Evolutionary conservation across 2,797 vertebrate genomes (phyloP).

Genomic region (Enteromius afrohamiltoni): DNA sequence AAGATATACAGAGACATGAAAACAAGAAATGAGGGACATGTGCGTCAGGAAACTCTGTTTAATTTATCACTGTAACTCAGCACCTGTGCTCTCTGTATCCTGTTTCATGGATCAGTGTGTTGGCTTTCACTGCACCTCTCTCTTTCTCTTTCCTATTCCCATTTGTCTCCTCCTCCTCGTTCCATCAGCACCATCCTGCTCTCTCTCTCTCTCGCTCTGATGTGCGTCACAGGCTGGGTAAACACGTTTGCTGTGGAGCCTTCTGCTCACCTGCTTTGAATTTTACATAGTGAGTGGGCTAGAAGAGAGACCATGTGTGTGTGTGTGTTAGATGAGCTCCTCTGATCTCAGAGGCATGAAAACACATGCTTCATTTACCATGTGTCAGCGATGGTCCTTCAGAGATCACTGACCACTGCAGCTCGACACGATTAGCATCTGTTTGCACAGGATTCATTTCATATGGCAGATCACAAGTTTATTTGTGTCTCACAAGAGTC

Average conservation of each 20-base stretch:
- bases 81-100: conserved; percentile 32
- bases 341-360: conserved; percentile 40
- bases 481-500: neutral
- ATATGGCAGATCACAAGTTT: neutral
- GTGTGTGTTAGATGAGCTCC: conserved; percentile 25
- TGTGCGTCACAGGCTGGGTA: conserved; percentile 41
- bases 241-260: conserved; percentile 8
- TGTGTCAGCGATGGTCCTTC: conserved; percentile 31
- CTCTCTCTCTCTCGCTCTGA: neutral
- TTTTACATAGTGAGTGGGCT: conserved; percentile 30
- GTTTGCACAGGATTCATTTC: conserved; percentile 11
- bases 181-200: conserved; percentile 21
- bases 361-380: conserved; percentile 36
- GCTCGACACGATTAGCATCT: conserved; percentile 17
- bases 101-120: conserved; percentile 42
- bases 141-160: conserved; percentile 18
- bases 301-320: neutral
- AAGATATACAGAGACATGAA: neutral
- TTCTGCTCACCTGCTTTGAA: conserved; percentile 41
- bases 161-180: conserved; percentile 25
- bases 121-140: conserved; percentile 38
- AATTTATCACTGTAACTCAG: conserved; percentile 16
- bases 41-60: neutral
- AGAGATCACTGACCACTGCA: conserved; percentile 29
- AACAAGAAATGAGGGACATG: conserved; percentile 1